phyloP scores from a whole-genome alignment of 2,113 vertebrate genomes.

The pig (Sus scrofa) region DNA sequence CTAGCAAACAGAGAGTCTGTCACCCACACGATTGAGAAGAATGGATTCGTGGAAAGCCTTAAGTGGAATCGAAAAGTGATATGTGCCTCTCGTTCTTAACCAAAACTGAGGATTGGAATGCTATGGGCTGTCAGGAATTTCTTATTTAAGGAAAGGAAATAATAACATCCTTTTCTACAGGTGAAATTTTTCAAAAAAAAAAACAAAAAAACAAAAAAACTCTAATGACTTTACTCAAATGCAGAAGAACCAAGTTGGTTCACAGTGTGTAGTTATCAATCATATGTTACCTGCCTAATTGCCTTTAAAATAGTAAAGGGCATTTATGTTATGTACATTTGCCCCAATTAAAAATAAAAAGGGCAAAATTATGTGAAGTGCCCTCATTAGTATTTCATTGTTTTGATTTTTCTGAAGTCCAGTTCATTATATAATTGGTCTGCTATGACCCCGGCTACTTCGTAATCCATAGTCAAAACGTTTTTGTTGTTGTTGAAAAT shows the following conservation, averaged over 20 bases:
- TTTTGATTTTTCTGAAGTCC: conserved; percentile 46
- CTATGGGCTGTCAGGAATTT: background rate
- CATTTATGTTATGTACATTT: background rate
- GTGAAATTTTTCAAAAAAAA: background rate
- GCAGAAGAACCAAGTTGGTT: background rate
- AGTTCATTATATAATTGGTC: background rate
- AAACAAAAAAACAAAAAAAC: background rate
- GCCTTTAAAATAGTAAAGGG: background rate
- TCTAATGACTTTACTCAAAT: background rate
- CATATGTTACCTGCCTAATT: background rate
- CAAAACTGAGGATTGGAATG: background rate
- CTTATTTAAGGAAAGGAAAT: background rate
- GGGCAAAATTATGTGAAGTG: background rate
- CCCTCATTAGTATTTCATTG: conserved; percentile 13
- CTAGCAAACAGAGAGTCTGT: background rate
- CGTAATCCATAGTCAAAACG: background rate
- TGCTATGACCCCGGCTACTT: background rate
- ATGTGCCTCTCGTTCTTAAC: background rate
- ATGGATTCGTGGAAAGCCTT: background rate
- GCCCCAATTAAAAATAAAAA: conserved; percentile 3
- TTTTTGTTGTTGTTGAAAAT: conserved; percentile 59
- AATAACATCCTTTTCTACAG: background rate
- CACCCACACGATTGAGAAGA: rapidly evolving
- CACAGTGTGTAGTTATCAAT: conserved; percentile 5
- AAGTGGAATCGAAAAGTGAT: background rate